Evolutionary conservation across 2,797 vertebrate genomes (phyloP).

Genomic region (Anas capensis): DNA sequence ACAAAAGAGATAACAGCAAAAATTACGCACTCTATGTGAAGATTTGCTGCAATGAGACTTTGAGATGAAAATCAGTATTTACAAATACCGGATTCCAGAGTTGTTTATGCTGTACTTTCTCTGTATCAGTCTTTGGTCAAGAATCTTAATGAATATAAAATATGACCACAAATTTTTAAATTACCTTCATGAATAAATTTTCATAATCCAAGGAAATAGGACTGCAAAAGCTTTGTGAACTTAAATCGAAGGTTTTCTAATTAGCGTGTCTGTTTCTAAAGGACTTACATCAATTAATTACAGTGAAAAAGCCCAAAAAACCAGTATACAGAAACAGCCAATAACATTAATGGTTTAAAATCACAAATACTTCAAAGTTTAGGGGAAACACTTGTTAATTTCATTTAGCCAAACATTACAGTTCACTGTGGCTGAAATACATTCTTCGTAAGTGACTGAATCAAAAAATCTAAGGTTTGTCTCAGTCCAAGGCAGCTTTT

Average conservation of each 20-base stretch:
- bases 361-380: neutral
- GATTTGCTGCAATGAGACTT: neutral
- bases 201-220: neutral
- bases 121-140: neutral
- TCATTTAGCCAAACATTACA: neutral
- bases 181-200: neutral
- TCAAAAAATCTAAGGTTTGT: neutral
- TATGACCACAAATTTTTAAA: neutral
- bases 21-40: neutral
- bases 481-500: neutral
- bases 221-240: neutral
- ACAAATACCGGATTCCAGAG: neutral
- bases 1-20: slow-evolving; percentile 3
- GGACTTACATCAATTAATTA: neutral
- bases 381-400: neutral
- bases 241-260: neutral
- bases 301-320: neutral
- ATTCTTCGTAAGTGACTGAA: neutral
- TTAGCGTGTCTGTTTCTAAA: neutral
- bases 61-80: neutral
- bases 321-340: neutral
- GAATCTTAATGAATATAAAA: neutral
- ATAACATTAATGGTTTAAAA: neutral
- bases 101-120: neutral
- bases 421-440: neutral